These are phyloP conservation scores for Epirrhoe alternata DNA, from an alignment of 2,888 invertebrate genomes.

Conservation along the genomic window DNA sequence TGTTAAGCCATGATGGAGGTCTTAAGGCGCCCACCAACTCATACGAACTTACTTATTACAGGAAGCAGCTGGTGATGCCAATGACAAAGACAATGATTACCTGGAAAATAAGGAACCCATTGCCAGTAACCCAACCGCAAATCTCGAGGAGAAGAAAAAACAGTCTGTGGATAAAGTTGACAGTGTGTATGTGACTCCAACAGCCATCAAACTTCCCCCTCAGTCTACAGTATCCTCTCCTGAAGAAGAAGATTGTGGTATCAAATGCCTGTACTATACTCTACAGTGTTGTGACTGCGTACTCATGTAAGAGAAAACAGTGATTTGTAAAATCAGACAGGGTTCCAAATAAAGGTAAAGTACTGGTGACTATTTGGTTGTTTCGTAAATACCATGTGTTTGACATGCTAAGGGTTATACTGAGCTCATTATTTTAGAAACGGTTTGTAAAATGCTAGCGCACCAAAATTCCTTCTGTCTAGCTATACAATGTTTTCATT, in stretches of 20 bases:
- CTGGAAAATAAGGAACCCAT: constrained; percentile 58
- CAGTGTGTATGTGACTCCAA: constrained; percentile 66
- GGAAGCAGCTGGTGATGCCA: constrained; percentile 69
- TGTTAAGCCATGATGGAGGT: too few relatives aligned
- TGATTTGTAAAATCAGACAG: constrained; percentile 7
- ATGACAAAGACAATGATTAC: constrained; percentile 56
- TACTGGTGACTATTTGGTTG: too few relatives aligned
- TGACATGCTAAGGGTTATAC: too few relatives aligned
- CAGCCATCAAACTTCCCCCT: constrained; percentile 45
- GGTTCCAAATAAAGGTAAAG: neutral
- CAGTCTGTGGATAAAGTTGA: constrained; percentile 70
- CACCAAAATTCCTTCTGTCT: too few relatives aligned
- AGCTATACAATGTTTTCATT: too few relatives aligned
- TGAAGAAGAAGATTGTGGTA: constrained; percentile 85
- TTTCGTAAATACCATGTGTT: too few relatives aligned
- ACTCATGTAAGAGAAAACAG: constrained; percentile 61
- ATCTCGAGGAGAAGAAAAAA: constrained; percentile 52
- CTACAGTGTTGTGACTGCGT: constrained; percentile 88
- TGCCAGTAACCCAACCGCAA: constrained; percentile 42
- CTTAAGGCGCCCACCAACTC: too few relatives aligned
- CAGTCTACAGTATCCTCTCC: constrained; percentile 58
- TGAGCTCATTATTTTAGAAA: too few relatives aligned
- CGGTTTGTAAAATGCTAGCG: too few relatives aligned
- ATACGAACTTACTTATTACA: constrained; percentile 44
- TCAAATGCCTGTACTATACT: constrained; percentile 86